These are phyloP conservation scores for Hydrozoanthus tunicans DNA, from an alignment of 64 coral and sea anemone species.

Conservation along the genomic window DNA sequence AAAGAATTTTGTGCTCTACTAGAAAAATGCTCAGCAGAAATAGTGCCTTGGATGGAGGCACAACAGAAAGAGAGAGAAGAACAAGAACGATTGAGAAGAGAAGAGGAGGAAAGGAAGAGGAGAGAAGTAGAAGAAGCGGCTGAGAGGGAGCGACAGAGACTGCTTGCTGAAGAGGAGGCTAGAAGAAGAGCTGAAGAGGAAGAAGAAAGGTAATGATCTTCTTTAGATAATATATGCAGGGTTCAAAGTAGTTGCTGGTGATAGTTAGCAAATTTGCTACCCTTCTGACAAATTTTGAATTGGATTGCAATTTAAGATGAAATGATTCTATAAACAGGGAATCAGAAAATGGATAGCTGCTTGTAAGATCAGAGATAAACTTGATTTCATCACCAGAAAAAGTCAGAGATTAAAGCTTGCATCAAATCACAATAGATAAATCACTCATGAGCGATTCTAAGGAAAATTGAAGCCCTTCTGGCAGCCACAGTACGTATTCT, in stretches of 20 bases:
- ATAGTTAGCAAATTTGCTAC: no score
- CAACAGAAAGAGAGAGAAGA: conserved; percentile 95
- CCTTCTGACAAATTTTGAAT: no score
- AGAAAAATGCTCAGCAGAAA: conserved; percentile 86
- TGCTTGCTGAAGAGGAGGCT: conserved; percentile 61
- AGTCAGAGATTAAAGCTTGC: no score
- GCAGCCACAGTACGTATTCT: no score
- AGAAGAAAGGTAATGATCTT: conserved; percentile 59
- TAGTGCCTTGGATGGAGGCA: conserved; percentile 93
- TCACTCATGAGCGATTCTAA: no score
- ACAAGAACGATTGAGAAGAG: conserved; percentile 73
- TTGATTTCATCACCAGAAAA: no score
- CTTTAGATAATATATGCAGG: background rate
- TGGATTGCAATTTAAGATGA: no score
- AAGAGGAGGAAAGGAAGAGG: conserved; percentile 83
- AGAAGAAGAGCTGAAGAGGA: conserved; percentile 60
- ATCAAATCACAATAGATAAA: no score
- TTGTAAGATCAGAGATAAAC: no score
- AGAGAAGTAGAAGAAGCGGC: conserved; percentile 87
- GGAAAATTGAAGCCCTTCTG: no score
- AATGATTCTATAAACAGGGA: no score
- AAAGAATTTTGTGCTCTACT: conserved; percentile 92
- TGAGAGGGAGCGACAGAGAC: conserved; percentile 77
- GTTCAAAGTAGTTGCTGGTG: background rate
- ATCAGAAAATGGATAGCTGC: no score